Evolutionary conservation across 1,140 invertebrate species (phyloP).

Genomic region (Calephelis nemesis): DNA sequence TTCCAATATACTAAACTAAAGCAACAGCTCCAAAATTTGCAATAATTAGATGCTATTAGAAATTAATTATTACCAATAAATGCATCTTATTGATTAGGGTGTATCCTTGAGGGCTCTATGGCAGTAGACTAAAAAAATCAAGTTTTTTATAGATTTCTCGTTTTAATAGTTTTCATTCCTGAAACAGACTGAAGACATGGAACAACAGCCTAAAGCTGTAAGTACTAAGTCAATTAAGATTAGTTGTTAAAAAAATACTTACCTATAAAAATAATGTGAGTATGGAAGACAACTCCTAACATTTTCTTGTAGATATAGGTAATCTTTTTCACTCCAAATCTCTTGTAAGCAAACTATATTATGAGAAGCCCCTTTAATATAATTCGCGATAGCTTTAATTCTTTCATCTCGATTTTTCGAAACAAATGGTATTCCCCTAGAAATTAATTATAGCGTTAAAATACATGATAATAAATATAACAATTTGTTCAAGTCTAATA

Average conservation of each 20-base stretch:
- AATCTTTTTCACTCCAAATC: conserved; percentile 92
- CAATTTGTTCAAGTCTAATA: not conserved
- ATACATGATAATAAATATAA: not conserved
- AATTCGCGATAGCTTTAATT: conserved; percentile 89
- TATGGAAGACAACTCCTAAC: conserved; percentile 84
- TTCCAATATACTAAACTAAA: too few species aligned
- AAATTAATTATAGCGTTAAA: conserved; percentile 24
- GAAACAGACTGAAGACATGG: too few species aligned
- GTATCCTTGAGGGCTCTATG: too few species aligned
- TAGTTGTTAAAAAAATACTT: conserved; percentile 29
- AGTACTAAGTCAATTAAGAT: too few species aligned
- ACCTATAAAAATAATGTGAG: conserved; percentile 97
- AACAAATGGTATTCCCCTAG: conserved; percentile 90
- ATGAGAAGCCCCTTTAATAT: conserved; percentile 84
- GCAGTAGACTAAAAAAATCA: too few species aligned
- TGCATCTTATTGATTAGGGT: too few species aligned
- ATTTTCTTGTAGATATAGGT: conserved; percentile 83
- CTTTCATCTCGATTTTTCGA: conserved; percentile 87
- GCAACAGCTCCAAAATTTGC: too few species aligned
- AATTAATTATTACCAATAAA: too few species aligned
- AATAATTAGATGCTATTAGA: too few species aligned
- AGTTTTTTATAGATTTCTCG: too few species aligned
- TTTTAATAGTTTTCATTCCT: too few species aligned
- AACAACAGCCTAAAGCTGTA: too few species aligned
- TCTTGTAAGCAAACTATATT: conserved; percentile 96